Base-by-base conservation (phyloP, 2,888 invertebrate genomes). In the Drosophila lutescens region DNA sequence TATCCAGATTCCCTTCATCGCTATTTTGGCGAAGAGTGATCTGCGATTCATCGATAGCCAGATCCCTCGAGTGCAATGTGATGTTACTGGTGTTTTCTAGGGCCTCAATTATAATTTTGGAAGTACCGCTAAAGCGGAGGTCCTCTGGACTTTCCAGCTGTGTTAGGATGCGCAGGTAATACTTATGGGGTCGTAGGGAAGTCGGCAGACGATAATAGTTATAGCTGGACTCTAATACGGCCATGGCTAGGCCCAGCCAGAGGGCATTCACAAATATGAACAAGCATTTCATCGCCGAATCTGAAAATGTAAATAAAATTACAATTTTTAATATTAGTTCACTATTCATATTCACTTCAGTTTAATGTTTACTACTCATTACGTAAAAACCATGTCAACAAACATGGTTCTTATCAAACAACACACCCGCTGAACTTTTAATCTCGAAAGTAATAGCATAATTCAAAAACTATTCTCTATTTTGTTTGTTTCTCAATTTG, bases 51-150 rank as follows among this genome's bases (percentile, higher is more conserved):
- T 92, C 90, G 4, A 96, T 93, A 0, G 91, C 92, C 54, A 95
- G 93, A 65, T 94, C 94, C 90, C 94, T 93, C 4, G 67, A 36
- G 30, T 96, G 96, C 2, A 96, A 92, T 0, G 94, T 93, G 38
- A 96, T 94, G 72, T 94, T 94, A 6, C 92, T 92, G 1, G 95
- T 95, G 0, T 93, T 86, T 51, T 93, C 91, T 23, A 80, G 30
- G 0, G 83, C 78, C 3, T 81, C 88, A 41, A 93, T 80, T 57
- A 88, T 82, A 36, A 93, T 93, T 15, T 78, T 80, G 3, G 92
- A 91, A 57, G 89, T 87, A 9, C 93, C 93, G 12, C 79, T 77
- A 70, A 92, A 93, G 20, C 78, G 80, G 60, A 92, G 90, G 60
- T 89, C 87, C 0, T 78, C 69, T 0, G 72, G 89, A 68, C 91